A percentile compares a stretch with the other conserved stretches of the same genome.
phyloP scores from a whole-genome alignment of 2,797 vertebrate genomes.

The Pampus argenteus region DNA sequence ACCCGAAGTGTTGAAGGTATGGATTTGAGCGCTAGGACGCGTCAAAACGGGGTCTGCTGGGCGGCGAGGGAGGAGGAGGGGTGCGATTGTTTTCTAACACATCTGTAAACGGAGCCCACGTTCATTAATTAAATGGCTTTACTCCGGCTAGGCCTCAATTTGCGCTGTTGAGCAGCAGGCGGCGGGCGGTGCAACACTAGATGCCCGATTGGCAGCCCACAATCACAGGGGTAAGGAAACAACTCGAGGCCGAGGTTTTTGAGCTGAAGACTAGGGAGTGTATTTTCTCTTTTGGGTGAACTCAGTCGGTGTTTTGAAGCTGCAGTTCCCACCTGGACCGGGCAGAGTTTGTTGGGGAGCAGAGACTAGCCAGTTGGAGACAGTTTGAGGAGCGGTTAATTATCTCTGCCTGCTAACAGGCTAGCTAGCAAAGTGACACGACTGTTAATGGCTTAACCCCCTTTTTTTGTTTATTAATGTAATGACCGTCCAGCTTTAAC shows the following conservation, averaged over 20 bases:
- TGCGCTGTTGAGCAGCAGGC: constrained; percentile 81
- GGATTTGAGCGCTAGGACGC: constrained; percentile 66
- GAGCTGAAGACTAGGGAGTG: constrained; percentile 50
- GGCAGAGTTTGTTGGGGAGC: constrained; percentile 61
- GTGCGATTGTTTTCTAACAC: constrained; percentile 79
- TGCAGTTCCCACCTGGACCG: constrained; percentile 68
- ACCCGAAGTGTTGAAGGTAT: constrained; percentile 59
- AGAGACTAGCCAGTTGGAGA: constrained; percentile 62
- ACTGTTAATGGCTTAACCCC: constrained; percentile 71
- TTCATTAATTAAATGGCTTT: constrained; percentile 89
- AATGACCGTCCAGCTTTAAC: constrained; percentile 35
- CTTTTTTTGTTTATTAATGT: constrained; percentile 67
- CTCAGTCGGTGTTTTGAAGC: constrained; percentile 45
- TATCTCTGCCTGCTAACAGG: constrained; percentile 80
- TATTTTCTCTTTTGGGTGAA: constrained; percentile 47
- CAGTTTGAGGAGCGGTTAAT: constrained; percentile 82
- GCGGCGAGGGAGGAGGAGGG: constrained; percentile 66
- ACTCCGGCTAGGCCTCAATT: constrained; percentile 86
- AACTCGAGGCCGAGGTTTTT: constrained; percentile 85
- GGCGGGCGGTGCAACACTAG: constrained; percentile 79
- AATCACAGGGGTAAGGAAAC: constrained; percentile 78
- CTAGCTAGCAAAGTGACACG: constrained; percentile 86
- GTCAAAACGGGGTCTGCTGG: constrained; percentile 67
- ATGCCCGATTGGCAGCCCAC: constrained; percentile 79
- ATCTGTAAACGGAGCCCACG: constrained; percentile 85